Percentiles rank a stretch among this genome's conserved stretches.
Evolutionary conservation across 2,888 invertebrate species (phyloP).

Genomic region (Eristalinus sepulchralis): DNA sequence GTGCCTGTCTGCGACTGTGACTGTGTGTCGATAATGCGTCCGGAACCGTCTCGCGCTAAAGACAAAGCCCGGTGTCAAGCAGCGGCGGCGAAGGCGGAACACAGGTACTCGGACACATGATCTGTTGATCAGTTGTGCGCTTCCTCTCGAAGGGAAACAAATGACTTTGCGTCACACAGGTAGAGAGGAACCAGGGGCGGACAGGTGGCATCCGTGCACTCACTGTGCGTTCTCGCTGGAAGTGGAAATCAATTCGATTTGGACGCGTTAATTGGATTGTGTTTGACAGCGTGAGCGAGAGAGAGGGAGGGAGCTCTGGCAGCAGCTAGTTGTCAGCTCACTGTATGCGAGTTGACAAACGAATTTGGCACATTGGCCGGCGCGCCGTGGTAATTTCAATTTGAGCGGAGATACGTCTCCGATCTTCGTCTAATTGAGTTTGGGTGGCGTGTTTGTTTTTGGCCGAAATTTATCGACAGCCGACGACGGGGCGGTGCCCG

Average conservation of each 20-base stretch:
- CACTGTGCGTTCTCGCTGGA: conserved; percentile 10
- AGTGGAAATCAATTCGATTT: conserved; percentile 64
- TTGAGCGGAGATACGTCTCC: conserved; percentile 24
- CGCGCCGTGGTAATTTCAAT: conserved; percentile 53
- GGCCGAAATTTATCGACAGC: conserved; percentile 44
- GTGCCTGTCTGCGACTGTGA: conserved; percentile 9
- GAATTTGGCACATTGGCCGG: conserved; percentile 52
- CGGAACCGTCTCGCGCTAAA: conserved; percentile 58
- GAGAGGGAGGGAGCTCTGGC: no score
- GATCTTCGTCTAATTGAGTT: conserved; percentile 5
- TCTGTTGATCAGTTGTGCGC: conserved; percentile 28
- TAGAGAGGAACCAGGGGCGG: conserved; percentile 52
- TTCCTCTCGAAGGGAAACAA: conserved; percentile 37
- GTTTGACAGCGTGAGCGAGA: no score
- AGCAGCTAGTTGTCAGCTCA: background rate
- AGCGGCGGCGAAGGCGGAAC: conserved; percentile 2
- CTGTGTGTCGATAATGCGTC: conserved; percentile 26
- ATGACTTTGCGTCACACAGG: background rate
- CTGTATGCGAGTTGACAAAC: conserved; percentile 22
- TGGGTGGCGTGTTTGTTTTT: conserved; percentile 39
- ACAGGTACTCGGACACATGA: conserved; percentile 1
- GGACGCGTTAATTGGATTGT: conserved; percentile 59
- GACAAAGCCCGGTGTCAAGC: conserved; percentile 25
- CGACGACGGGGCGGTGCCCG: conserved; percentile 13
- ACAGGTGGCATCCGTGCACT: conserved; percentile 51